Evolutionary conservation across 2,888 invertebrate genomes (phyloP).

Genomic region (Hartigia nigra): DNA sequence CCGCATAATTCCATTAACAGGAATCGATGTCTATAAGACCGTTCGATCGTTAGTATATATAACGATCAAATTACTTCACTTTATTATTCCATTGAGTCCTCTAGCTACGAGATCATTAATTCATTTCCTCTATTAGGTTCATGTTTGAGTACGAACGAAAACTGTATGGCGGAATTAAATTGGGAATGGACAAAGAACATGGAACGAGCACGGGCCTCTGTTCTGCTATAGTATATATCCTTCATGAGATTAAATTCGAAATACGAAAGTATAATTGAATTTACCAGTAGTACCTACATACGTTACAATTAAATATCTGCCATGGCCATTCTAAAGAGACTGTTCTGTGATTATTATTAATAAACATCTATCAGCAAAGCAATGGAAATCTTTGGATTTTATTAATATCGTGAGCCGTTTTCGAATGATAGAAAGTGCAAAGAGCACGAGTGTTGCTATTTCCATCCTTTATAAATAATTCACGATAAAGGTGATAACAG

Average conservation of each 20-base stretch:
- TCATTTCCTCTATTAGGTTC: neutral
- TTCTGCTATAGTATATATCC: neutral
- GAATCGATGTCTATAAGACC: slow-evolving; percentile 28
- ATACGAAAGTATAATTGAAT: neutral
- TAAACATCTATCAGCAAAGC: neutral
- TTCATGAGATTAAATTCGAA: neutral
- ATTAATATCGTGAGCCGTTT: neutral
- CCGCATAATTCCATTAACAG: slow-evolving; percentile 36
- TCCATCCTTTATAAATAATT: neutral
- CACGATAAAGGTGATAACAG: neutral
- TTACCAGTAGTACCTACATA: neutral
- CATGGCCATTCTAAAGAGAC: neutral
- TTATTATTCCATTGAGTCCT: neutral
- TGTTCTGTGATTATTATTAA: neutral
- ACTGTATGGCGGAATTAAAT: neutral
- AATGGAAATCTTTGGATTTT: neutral
- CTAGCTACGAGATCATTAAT: neutral
- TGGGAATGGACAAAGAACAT: neutral
- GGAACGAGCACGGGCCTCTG: neutral
- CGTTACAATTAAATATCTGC: neutral
- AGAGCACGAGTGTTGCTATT: neutral
- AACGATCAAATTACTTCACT: neutral
- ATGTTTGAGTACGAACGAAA: neutral
- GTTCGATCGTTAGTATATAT: neutral
- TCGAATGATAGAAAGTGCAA: neutral